A percentile compares a stretch with the other conserved stretches of the same genome.
Evolutionary conservation across 2,113 vertebrate genomes (phyloP).

Genomic region (human): DNA sequence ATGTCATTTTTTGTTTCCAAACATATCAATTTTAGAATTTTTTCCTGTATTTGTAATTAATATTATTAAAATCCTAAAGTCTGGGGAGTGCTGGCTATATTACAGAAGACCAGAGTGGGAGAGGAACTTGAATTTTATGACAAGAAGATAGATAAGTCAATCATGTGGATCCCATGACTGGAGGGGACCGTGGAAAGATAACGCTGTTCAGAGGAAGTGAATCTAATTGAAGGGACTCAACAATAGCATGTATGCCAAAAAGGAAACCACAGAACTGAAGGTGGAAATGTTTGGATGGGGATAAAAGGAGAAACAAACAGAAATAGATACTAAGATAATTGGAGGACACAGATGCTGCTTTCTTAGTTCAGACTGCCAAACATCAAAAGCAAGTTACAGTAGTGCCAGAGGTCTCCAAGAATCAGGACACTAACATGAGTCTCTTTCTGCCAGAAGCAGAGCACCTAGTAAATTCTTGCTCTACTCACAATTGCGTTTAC

Average conservation of each 20-base stretch:
- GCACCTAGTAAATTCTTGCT: background rate
- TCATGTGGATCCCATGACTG: background rate
- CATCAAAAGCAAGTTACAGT: background rate
- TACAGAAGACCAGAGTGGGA: background rate
- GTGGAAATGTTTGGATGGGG: background rate
- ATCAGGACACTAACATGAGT: background rate
- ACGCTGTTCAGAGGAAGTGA: background rate
- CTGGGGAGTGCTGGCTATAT: background rate
- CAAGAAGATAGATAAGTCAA: background rate
- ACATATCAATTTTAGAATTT: background rate
- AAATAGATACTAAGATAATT: background rate
- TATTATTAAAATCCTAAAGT: background rate
- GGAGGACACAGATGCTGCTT: background rate
- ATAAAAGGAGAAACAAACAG: background rate
- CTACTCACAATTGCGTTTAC: background rate
- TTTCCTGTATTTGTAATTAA: background rate
- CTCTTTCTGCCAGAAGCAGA: background rate
- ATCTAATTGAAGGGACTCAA: background rate
- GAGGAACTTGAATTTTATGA: conserved; percentile 38
- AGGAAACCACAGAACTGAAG: background rate
- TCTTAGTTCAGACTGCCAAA: background rate
- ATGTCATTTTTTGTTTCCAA: conserved; percentile 38
- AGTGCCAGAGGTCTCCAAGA: background rate
- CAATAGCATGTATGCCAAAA: background rate
- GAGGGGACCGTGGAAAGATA: background rate